phyloP scores from a whole-genome alignment of 2,888 invertebrate species.

The Leptopilina myrica region DNA sequence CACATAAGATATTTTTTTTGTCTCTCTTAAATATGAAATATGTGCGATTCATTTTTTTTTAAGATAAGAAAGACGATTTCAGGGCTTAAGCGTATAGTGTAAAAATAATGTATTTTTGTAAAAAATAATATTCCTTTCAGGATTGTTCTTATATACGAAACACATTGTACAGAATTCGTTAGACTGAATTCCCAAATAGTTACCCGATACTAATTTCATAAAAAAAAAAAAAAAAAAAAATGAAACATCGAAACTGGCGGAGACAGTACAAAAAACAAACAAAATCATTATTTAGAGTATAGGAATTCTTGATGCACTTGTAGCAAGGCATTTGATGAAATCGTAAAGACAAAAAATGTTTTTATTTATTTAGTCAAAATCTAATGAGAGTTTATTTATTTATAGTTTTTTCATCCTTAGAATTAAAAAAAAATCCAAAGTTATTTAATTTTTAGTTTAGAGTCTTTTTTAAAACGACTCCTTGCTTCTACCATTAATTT shows the following conservation, averaged over 20 bases:
- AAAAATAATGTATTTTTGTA: conserved; percentile 38
- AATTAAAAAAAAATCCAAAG: conserved; percentile 8
- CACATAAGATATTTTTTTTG: conserved; percentile 1
- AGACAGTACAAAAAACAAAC: conserved; percentile 63
- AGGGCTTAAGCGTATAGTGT: conserved; percentile 35
- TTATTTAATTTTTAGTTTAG: conserved; percentile 21
- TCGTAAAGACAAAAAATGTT: background rate
- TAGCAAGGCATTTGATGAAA: conserved; percentile 24
- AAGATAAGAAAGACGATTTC: conserved; percentile 28
- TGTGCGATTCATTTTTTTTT: background rate
- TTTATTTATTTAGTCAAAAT: conserved; percentile 1
- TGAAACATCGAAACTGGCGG: conserved; percentile 55
- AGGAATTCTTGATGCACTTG: conserved; percentile 42
- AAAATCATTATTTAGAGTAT: conserved; percentile 47
- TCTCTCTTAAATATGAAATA: background rate
- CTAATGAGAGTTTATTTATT: conserved; percentile 33
- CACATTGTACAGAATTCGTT: conserved; percentile 32
- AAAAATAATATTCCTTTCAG: conserved; percentile 22
- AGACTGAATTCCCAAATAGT: conserved; percentile 57
- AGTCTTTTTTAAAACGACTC: background rate
- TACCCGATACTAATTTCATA: conserved; percentile 62
- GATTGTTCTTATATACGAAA: conserved; percentile 25
- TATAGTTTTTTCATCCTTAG: conserved; percentile 42
- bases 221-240: conserved; percentile 55
- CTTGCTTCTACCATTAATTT: background rate